These are phyloP conservation scores for Listrodromus nycthemerus DNA, from an alignment of 2,888 invertebrate genomes.

Conservation along the genomic window DNA sequence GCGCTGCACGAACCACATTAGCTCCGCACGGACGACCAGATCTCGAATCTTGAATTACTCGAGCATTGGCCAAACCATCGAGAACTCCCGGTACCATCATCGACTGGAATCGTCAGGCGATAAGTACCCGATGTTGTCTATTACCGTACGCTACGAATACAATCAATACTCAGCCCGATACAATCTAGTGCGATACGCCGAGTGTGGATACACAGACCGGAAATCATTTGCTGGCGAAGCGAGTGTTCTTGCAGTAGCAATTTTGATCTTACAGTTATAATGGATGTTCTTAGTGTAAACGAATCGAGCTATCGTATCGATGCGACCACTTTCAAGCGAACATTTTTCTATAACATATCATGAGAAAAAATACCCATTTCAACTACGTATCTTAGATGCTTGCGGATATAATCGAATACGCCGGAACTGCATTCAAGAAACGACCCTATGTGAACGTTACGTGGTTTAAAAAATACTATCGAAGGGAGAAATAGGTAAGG, in stretches of 20 bases:
- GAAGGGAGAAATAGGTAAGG: no score
- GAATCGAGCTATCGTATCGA: no score
- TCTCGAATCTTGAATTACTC: constrained; percentile 43
- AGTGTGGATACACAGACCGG: constrained; percentile 13
- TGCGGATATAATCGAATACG: no score
- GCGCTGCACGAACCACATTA: constrained; percentile 35
- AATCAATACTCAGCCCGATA: constrained; percentile 21
- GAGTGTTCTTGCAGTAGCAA: constrained; percentile 58
- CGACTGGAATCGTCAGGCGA: constrained; percentile 39
- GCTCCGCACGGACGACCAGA: constrained; percentile 51
- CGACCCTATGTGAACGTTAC: no score
- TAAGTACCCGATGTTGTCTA: constrained; percentile 32
- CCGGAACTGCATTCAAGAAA: no score
- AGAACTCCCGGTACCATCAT: constrained; percentile 43
- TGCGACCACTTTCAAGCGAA: no score
- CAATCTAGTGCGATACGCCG: neutral
- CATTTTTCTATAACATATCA: no score
- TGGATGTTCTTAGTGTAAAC: constrained; percentile 6
- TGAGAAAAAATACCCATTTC: no score
- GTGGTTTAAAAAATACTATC: no score
- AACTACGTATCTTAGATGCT: no score
- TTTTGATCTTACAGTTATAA: constrained; percentile 69
- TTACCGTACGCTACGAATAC: neutral
- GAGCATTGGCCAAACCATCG: constrained; percentile 54
- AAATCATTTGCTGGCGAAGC: constrained; percentile 44